phyloP scores from a whole-genome alignment of 1,140 invertebrate species.

The Formica exsecta region DNA sequence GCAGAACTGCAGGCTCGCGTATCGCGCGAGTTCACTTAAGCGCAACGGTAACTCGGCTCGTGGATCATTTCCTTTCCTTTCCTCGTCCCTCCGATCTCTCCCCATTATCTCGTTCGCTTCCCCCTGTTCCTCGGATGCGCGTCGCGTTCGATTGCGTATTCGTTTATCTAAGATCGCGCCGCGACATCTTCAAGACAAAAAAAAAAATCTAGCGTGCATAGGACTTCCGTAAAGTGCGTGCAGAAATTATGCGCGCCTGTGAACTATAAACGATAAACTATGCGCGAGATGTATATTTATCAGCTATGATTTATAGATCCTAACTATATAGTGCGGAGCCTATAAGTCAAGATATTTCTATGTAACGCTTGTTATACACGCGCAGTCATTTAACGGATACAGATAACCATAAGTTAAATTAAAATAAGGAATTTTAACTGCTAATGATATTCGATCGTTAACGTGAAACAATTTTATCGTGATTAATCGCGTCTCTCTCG shows the following conservation, averaged over 20 bases:
- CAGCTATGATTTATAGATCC: constrained; percentile 46
- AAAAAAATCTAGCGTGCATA: constrained; percentile 24
- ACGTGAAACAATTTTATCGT: no score
- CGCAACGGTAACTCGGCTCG: constrained; percentile 77
- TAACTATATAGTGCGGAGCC: not conserved
- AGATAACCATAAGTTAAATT: constrained; percentile 30
- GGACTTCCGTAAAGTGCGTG: constrained; percentile 15
- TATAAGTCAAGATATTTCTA: constrained; percentile 38
- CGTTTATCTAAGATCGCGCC: constrained; percentile 23
- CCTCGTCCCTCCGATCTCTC: constrained; percentile 1
- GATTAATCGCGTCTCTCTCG: not conserved
- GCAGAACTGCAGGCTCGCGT: constrained; percentile 70
- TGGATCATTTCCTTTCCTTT: constrained; percentile 58
- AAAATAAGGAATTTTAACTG: constrained; percentile 5
- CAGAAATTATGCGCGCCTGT: constrained; percentile 35
- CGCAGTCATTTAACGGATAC: constrained; percentile 35
- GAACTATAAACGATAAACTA: constrained; percentile 47
- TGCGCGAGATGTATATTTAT: constrained; percentile 54
- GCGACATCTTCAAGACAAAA: not conserved
- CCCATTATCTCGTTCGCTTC: constrained; percentile 18
- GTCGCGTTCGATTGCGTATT: constrained; percentile 34
- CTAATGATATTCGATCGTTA: constrained; percentile 4
- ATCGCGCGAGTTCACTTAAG: constrained; percentile 73
- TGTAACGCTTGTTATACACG: not conserved
- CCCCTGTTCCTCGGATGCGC: not conserved